These are phyloP conservation scores for Antennarius striatus DNA, from an alignment of 2,113 vertebrate genomes.

Conservation along the genomic window DNA sequence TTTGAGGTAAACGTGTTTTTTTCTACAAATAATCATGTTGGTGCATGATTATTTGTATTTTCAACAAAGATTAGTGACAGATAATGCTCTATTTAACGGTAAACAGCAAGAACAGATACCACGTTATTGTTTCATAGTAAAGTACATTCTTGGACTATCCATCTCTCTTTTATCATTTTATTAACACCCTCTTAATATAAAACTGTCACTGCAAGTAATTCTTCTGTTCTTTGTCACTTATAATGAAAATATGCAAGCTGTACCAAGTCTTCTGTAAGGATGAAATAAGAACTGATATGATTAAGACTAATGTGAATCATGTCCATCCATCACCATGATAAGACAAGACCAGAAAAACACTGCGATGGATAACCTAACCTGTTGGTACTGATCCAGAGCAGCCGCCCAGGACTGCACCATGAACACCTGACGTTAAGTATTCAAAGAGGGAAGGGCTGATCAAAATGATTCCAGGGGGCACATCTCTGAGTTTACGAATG, in stretches of 20 bases:
- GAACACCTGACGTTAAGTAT: conserved; percentile 26
- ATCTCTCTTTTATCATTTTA: not conserved
- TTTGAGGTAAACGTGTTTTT: too few relatives aligned
- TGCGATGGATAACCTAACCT: not conserved
- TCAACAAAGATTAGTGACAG: too few relatives aligned
- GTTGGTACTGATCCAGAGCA: conserved; percentile 3
- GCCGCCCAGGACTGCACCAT: conserved; percentile 1
- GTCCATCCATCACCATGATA: not conserved
- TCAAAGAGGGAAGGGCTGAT: conserved; percentile 24
- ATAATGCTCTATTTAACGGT: too few relatives aligned
- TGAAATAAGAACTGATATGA: conserved; percentile 5
- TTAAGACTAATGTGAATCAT: not conserved
- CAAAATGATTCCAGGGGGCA: conserved; percentile 33
- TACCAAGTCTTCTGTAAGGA: not conserved
- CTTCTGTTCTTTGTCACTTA: not conserved
- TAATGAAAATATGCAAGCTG: conserved; percentile 1
- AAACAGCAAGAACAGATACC: too few relatives aligned
- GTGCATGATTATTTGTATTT: too few relatives aligned
- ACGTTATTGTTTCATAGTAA: not conserved
- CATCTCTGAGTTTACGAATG: conserved; percentile 33
- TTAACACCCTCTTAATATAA: not conserved
- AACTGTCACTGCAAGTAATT: not conserved
- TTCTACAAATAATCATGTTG: too few relatives aligned
- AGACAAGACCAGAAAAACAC: not conserved
- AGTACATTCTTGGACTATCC: not conserved